These are phyloP conservation scores for Adela reaumurella DNA, from an alignment of 2,888 invertebrate species.

Conservation along the genomic window DNA sequence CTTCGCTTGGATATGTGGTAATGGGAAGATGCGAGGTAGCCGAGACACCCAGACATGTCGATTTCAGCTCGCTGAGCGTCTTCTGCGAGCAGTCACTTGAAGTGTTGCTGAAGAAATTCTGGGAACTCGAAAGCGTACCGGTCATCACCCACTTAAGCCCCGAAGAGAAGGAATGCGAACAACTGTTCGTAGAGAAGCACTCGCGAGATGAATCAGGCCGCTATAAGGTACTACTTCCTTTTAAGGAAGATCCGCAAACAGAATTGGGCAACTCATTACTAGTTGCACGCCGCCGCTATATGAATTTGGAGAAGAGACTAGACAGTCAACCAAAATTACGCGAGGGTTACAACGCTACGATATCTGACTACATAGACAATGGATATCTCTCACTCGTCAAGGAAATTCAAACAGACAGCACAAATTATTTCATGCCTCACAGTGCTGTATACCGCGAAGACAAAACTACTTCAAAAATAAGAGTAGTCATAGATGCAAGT, in stretches of 20 bases:
- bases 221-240: background rate
- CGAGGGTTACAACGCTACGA: background rate
- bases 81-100: background rate
- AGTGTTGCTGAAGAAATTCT: background rate
- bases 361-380: background rate
- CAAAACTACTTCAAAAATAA: background rate
- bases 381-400: background rate
- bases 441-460: background rate
- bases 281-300: background rate
- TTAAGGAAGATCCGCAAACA: background rate
- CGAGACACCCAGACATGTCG: too few relatives aligned
- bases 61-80: background rate
- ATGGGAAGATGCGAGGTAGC: background rate
- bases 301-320: background rate
- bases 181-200: background rate
- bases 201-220: background rate
- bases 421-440: background rate
- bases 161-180: background rate
- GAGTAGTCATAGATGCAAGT: slow-evolving; percentile 1
- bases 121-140: background rate
- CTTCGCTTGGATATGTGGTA: background rate
- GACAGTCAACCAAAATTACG: background rate
- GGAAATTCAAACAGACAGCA: background rate
- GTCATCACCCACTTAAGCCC: background rate
- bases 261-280: background rate